Base-by-base conservation (phyloP, 2,888 invertebrate species). In the Drosophila falleni region DNA sequence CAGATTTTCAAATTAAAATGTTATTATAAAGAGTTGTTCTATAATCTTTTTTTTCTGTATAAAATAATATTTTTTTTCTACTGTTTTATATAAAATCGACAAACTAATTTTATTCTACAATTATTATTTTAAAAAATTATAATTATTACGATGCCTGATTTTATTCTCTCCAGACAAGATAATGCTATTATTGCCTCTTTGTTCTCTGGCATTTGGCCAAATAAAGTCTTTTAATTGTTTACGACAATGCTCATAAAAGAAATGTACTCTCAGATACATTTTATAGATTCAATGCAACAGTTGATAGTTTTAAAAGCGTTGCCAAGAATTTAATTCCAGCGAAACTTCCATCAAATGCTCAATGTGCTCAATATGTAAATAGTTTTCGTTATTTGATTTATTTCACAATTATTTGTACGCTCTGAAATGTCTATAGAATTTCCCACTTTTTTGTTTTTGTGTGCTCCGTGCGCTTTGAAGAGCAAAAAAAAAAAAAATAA, bases 191-290 rank as follows among this genome's bases (percentile, higher is more conserved):
- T 19, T 47, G 29, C 8, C 46, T 47, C 44, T 23, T 19, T 42
- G 23, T 42, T 42, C 31, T 9, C 61, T 81, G 86, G 86, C 69
- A 58, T 15, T 59, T 44, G 49, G 65, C 81, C 85, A 84, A 75
- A 6, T 50, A 10, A 10, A 9, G 51, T 50, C 26, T 23, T 23
- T 61, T 44, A 62, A 60, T 64, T 70, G 56, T 49, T 61, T 35
- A 60, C 54, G 60, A 23, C 29, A 29, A 23, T 13, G 26, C 37
- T 50, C 54, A 51, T 46, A 39, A 64, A 37, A 16, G 10, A 33
- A 56, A 8, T 26, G 6, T n/a, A 16, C 37, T 42, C 23, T 10
- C 10, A 4, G 31, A 15, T 42, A 41, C 15, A 16, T 47, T 59
- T 53, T n/a, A 46, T 51, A 10, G 13, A 42, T 51, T 9, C 19